These are phyloP conservation scores for Creontiades dilutus DNA, from an alignment of 2,888 invertebrate genomes.

Conservation along the genomic window DNA sequence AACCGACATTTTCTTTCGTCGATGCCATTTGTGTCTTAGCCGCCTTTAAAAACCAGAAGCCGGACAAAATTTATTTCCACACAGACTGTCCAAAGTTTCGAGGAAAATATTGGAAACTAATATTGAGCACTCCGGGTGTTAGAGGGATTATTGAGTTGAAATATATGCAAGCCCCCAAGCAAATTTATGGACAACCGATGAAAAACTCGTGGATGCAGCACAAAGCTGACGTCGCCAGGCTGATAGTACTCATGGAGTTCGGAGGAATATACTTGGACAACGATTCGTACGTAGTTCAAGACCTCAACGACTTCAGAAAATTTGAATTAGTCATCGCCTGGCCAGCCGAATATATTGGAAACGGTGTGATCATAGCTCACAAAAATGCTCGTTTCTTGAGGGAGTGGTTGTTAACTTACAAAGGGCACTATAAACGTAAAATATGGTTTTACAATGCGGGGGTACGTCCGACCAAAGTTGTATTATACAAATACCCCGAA, in stretches of 20 bases:
- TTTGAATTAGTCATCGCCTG: slow-evolving; percentile 77
- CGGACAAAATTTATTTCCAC: no score
- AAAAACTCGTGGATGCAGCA: slow-evolving; percentile 58
- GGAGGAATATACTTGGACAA: slow-evolving; percentile 78
- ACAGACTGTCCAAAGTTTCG: no score
- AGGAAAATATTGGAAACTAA: no score
- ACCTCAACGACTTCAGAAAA: slow-evolving; percentile 76
- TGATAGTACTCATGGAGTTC: slow-evolving; percentile 76
- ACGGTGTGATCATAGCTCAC: slow-evolving; percentile 75
- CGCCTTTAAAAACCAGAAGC: no score
- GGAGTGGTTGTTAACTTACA: no score
- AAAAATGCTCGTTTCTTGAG: no score
- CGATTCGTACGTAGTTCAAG: slow-evolving; percentile 77
- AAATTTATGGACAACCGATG: slow-evolving; percentile 70
- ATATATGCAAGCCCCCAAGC: no score
- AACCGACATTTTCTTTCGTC: no score
- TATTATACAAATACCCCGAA: slow-evolving; percentile 77
- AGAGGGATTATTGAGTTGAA: no score
- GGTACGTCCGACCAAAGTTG: slow-evolving; percentile 77
- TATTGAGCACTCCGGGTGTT: no score
- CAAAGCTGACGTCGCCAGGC: slow-evolving; percentile 72
- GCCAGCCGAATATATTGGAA: slow-evolving; percentile 74
- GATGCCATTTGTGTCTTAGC: no score
- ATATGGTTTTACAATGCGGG: slow-evolving; percentile 79
- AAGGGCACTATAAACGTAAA: slow-evolving; percentile 75